Conservation (phyloP, 2,888 invertebrate genomes). For the Exocentrus adspersus region DNA sequence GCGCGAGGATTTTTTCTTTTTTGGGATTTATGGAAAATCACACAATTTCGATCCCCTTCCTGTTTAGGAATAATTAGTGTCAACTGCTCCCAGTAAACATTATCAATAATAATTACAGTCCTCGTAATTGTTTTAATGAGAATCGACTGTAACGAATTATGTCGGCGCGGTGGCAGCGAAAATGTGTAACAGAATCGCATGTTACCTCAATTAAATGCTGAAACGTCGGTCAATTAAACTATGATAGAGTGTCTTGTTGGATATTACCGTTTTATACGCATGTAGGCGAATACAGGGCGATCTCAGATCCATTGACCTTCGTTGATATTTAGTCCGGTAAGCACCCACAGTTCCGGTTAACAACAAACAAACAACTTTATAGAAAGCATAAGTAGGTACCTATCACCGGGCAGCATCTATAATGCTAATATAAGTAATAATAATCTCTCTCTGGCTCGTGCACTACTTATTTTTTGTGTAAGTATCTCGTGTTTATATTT, state of each 20-base stretch:
- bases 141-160: constrained; percentile 7
- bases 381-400: no score
- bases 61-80: no score
- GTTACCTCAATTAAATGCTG: no score
- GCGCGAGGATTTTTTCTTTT: no score
- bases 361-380: neutral
- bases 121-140: constrained; percentile 3
- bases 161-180: no score
- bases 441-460: constrained; percentile 12
- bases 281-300: no score
- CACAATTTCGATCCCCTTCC: no score
- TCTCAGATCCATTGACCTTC: neutral
- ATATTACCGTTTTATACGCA: no score
- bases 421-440: neutral
- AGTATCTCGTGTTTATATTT: constrained; percentile 27
- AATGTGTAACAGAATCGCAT: no score
- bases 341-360: neutral
- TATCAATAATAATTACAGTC: neutral
- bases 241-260: no score
- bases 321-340: neutral
- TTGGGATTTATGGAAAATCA: no score
- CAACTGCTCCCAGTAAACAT: neutral
- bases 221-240: no score
- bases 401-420: neutral
- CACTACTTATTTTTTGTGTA: constrained; percentile 28